These are phyloP conservation scores for Pipistrellus nathusii DNA, from an alignment of 2,797 vertebrate genomes.

Conservation along the genomic window DNA sequence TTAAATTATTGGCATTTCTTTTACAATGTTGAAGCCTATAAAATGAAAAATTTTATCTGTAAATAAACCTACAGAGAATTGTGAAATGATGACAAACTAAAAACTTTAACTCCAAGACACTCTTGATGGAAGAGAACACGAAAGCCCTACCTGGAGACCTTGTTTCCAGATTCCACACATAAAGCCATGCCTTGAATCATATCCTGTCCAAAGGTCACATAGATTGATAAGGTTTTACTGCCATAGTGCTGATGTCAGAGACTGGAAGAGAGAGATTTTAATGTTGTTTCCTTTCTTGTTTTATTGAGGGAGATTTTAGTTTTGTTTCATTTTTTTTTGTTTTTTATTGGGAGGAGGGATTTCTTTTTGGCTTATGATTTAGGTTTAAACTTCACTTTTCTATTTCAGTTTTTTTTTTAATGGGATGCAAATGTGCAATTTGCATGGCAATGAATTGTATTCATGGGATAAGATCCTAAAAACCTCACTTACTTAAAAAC, in stretches of 20 bases:
- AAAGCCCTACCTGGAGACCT: not conserved
- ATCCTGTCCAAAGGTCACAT: not conserved
- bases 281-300: not conserved
- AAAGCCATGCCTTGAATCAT: not conserved
- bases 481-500: constrained; percentile 24
- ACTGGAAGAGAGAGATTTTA: not conserved
- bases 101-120: not conserved
- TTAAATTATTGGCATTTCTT: constrained; percentile 50
- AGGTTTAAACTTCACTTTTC: constrained; percentile 18
- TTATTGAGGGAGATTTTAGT: not conserved
- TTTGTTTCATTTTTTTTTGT: not conserved
- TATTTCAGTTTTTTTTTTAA: constrained; percentile 50
- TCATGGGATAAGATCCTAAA: constrained; percentile 12
- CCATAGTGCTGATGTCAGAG: not conserved
- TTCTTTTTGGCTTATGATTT: constrained; percentile 33
- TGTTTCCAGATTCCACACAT: not conserved
- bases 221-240: not conserved
- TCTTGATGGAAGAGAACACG: not conserved
- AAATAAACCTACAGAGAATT: constrained; percentile 21
- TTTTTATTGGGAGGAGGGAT: not conserved
- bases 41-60: constrained; percentile 35
- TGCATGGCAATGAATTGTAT: not conserved
- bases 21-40: not conserved
- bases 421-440: not conserved
- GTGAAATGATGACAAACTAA: constrained; percentile 24